Evolutionary conservation across 2,888 invertebrate genomes (phyloP).

Genomic region (Carabus problematicus): DNA sequence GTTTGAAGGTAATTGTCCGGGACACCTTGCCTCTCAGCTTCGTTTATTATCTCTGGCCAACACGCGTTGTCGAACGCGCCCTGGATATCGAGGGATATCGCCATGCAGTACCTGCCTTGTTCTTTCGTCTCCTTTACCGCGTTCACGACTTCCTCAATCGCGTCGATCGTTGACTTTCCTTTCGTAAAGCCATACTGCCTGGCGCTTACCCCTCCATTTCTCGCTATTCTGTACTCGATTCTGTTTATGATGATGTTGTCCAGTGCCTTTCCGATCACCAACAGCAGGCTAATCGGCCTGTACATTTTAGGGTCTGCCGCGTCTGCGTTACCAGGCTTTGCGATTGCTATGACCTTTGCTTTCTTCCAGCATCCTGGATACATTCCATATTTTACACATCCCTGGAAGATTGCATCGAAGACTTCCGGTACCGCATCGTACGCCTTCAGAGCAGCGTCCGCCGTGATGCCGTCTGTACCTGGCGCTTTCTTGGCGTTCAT

Average conservation of each 20-base stretch:
- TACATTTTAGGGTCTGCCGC: neutral
- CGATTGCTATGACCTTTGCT: neutral
- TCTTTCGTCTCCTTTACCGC: slow-evolving; percentile 15
- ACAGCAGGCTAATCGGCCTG: neutral
- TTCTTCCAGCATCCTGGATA: neutral
- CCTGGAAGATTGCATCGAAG: neutral
- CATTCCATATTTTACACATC: neutral
- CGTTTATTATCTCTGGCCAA: slow-evolving; percentile 47
- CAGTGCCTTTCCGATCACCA: neutral
- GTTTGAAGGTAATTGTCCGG: slow-evolving; percentile 40
- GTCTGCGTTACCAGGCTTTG: neutral
- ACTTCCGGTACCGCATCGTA: neutral
- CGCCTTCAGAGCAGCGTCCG: slow-evolving; percentile 23
- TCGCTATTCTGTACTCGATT: too few species aligned
- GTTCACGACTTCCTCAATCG: too few species aligned
- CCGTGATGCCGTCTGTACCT: slow-evolving; percentile 30
- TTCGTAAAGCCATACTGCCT: too few species aligned
- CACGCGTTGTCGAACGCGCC: slow-evolving; percentile 51
- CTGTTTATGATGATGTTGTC: slow-evolving; percentile 5
- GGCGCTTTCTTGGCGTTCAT: slow-evolving; percentile 26
- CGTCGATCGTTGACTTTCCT: too few species aligned
- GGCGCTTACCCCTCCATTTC: too few species aligned
- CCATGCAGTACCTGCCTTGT: slow-evolving; percentile 36
- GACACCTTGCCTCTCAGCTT: slow-evolving; percentile 39
- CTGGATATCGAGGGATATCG: slow-evolving; percentile 43